These are phyloP conservation scores for Halisarca cf. caerulea DNA, from an alignment of 37 sponge, comb jelly and placozoan genomes.

Conservation along the genomic window DNA sequence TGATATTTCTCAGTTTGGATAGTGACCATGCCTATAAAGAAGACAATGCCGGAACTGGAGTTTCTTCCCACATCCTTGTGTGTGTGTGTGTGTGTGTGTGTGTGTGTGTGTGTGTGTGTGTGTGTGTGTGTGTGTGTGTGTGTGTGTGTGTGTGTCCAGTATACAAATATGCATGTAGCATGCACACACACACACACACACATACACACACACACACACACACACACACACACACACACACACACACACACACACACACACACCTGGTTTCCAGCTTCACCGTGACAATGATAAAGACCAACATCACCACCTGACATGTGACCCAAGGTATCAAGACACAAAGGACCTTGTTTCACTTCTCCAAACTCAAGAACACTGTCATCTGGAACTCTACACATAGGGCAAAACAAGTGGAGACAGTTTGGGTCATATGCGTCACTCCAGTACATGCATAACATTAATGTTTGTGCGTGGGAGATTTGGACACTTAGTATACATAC, in stretches of 20 bases:
- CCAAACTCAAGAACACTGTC: constrained; percentile 35
- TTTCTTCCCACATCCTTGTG: too few relatives aligned
- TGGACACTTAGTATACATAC: not conserved
- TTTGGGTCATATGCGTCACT: not conserved
- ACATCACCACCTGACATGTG: constrained; percentile 29
- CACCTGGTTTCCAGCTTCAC: constrained; percentile 89
- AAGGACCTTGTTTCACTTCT: constrained; percentile 56
- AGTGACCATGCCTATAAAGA: constrained; percentile 42
- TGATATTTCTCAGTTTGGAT: not conserved
- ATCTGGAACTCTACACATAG: constrained; percentile 58
- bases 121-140: too few relatives aligned
- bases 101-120: too few relatives aligned
- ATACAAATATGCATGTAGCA: too few relatives aligned
- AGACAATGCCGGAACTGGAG: not conserved
- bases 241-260: not conserved
- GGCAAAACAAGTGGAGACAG: too few relatives aligned
- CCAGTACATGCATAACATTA: not conserved
- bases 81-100: too few relatives aligned
- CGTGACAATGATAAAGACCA: constrained; percentile 83
- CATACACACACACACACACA: not conserved
- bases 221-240: constrained; percentile 15
- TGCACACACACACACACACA: not conserved
- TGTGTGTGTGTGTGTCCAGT: too few relatives aligned
- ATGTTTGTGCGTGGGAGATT: not conserved
- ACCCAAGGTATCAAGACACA: constrained; percentile 88